Base-by-base conservation (phyloP, 1,140 invertebrate species). In the Listronotus bonariensis region DNA sequence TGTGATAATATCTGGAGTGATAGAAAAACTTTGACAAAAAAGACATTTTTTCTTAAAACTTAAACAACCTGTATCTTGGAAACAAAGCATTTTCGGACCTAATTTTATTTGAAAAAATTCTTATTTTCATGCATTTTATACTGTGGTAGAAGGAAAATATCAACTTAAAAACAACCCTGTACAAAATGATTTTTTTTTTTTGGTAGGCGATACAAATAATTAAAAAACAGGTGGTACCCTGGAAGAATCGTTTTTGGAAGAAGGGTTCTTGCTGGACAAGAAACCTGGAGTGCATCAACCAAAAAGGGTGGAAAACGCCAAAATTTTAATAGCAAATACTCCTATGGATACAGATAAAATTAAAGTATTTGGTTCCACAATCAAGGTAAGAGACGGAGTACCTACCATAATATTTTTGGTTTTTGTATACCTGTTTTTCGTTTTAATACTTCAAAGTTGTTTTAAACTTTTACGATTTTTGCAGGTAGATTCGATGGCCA, bases 281-380 rank as follows among this genome's bases (percentile, higher is more conserved):
- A 98, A 96, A 81, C 87, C 93, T 14, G 96, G 96, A 46, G 84
- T 90, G 34, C 89, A 92, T 80, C 93, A 96, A 77, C 94, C 94
- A 0, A 93, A 95, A 77, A 81, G 86, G 57, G 82, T 98, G 72
- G 94, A 97, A 81, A 97, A 91, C 77, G 96, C 96, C 10, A 91
- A 89, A 76, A 99, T 99, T 76, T 85, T 99, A 11, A 96, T 99
- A 76, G 97, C 97, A n/a, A 99, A 99, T 77, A 99, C 98, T 36
- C 95, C 98, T 0, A 99, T 99, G 98, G 98, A 99, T 79, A 97
- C 96, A 15, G 98, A 99, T 76, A 99, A 99, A 82, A 98, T 99
- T 68, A 99, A 99, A 86, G 93, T 99, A n/a, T 99, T 99, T 84
- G 97, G 97, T 54, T 98, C 96, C 12, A 89, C 95, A 69, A 96